Percentiles rank a stretch among this genome's conserved stretches.
These are phyloP conservation scores for Diachasma alloeum DNA, from an alignment of 1,140 invertebrate species.

Conservation along the genomic window DNA sequence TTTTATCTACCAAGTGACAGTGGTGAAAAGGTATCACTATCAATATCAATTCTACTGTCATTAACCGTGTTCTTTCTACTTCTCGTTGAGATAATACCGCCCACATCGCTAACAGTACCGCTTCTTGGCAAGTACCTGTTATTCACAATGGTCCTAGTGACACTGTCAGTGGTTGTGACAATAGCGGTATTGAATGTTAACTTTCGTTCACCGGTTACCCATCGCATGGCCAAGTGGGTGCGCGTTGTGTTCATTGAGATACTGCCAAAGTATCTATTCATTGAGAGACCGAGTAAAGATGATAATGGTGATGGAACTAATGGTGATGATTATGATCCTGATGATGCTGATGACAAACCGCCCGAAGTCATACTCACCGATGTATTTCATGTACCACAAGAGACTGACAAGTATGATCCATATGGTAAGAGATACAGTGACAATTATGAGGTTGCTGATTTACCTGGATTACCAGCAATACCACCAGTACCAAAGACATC, in stretches of 20 bases:
- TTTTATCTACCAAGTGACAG: conserved; percentile 99
- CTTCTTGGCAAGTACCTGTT: conserved; percentile 97
- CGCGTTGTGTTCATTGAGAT: conserved; percentile 87
- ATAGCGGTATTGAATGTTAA: conserved; percentile 98
- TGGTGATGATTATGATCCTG: conserved; percentile 71
- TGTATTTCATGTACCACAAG: conserved; percentile 73
- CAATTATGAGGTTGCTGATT: conserved; percentile 75
- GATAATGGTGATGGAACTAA: conserved; percentile 71
- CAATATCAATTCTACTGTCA: conserved; percentile 97
- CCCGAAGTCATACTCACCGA: conserved; percentile 75
- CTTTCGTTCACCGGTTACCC: conserved; percentile 97
- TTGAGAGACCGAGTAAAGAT: conserved; percentile 82
- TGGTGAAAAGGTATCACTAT: conserved; percentile 96
- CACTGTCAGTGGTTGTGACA: conserved; percentile 96
- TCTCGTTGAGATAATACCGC: conserved; percentile 97
- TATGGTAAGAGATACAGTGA: conserved; percentile 73
- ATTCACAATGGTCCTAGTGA: conserved; percentile 99
- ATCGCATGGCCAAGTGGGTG: conserved; percentile 93
- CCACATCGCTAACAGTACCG: conserved; percentile 97
- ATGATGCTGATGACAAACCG: conserved; percentile 69
- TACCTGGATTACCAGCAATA: conserved; percentile 64
- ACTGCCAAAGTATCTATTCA: conserved; percentile 85
- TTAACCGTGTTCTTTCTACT: conserved; percentile 99
- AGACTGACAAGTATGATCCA: conserved; percentile 75
- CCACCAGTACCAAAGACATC: conserved; percentile 20